These are phyloP conservation scores for Mola mola DNA, from an alignment of 2,113 vertebrate species.

Conservation along the genomic window DNA sequence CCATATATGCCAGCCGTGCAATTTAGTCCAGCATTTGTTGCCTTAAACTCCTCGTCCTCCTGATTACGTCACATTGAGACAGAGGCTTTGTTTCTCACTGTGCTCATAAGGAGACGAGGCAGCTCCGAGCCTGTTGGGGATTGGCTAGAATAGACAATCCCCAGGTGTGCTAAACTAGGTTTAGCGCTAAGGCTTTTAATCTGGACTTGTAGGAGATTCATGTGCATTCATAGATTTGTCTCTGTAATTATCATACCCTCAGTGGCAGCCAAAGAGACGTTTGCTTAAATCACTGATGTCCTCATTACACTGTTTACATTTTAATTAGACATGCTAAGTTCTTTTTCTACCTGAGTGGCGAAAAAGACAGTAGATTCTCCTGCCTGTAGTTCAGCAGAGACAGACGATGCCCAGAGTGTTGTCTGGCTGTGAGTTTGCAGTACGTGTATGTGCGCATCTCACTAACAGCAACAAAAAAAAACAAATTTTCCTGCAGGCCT, in stretches of 20 bases:
- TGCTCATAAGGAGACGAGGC: constrained; percentile 75
- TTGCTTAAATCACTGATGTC: constrained; percentile 99
- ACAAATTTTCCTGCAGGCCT: background rate
- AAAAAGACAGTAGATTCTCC: constrained; percentile 73
- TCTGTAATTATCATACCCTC: constrained; percentile 98
- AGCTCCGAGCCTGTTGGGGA: constrained; percentile 83
- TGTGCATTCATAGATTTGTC: constrained; percentile 94
- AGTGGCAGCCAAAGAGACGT: constrained; percentile 91
- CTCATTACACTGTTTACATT: constrained; percentile 99
- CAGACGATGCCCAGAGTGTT: constrained; percentile 6
- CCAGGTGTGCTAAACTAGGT: constrained; percentile 91
- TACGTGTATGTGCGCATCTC: background rate
- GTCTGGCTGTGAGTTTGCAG: constrained; percentile 2
- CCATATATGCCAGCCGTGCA: constrained; percentile 53
- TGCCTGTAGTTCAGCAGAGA: constrained; percentile 48
- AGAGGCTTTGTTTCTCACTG: constrained; percentile 74
- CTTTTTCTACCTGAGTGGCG: constrained; percentile 83
- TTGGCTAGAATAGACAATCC: constrained; percentile 90
- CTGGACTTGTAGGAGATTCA: constrained; percentile 93
- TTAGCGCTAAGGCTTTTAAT: constrained; percentile 97
- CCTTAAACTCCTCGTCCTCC: constrained; percentile 57
- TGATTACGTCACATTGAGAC: constrained; percentile 64
- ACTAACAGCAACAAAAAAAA: background rate
- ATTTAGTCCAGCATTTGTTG: constrained; percentile 61
- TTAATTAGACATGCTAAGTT: constrained; percentile 97